Conservation (phyloP, 92 coral and sea anemone genomes). For the Paragorgia papillata region DNA sequence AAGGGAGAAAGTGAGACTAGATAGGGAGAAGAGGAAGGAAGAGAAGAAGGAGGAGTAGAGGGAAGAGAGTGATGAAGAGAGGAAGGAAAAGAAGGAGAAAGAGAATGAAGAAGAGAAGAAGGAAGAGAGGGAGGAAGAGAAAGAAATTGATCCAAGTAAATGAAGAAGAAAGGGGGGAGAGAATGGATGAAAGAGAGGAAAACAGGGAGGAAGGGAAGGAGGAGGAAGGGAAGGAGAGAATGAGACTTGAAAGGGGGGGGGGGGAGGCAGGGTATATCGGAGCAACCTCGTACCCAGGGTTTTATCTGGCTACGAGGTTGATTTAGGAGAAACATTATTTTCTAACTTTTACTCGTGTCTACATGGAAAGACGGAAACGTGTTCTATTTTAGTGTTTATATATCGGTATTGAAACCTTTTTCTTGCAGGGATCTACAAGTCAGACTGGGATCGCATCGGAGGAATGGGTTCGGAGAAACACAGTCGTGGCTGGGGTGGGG, state of each 20-base stretch:
- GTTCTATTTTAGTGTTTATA: no score
- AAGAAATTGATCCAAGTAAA: no score
- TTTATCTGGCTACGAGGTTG: no score
- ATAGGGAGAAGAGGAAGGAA: not conserved
- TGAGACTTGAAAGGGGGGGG: not conserved
- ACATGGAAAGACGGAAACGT: no score
- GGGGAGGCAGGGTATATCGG: no score
- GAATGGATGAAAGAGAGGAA: no score
- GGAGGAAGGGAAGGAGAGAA: not conserved
- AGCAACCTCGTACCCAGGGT: no score
- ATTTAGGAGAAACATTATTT: no score
- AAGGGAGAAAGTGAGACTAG: not conserved
- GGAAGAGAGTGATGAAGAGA: not conserved
- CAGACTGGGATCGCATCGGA: conserved; percentile 85
- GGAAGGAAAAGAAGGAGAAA: not conserved
- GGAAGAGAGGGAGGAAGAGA: no score
- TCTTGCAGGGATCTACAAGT: conserved; percentile 85
- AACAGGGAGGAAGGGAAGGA: not conserved
- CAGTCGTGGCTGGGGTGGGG: conserved; percentile 85
- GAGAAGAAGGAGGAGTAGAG: not conserved
- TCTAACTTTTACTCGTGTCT: no score
- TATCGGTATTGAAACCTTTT: no score
- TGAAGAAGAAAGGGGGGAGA: not conserved
- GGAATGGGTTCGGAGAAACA: conserved; percentile 69
- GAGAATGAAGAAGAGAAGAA: no score